Percentiles rank a stretch among this genome's conserved stretches.
phyloP scores from a whole-genome alignment of 2,113 vertebrate genomes.

The Echinops telfairi region DNA sequence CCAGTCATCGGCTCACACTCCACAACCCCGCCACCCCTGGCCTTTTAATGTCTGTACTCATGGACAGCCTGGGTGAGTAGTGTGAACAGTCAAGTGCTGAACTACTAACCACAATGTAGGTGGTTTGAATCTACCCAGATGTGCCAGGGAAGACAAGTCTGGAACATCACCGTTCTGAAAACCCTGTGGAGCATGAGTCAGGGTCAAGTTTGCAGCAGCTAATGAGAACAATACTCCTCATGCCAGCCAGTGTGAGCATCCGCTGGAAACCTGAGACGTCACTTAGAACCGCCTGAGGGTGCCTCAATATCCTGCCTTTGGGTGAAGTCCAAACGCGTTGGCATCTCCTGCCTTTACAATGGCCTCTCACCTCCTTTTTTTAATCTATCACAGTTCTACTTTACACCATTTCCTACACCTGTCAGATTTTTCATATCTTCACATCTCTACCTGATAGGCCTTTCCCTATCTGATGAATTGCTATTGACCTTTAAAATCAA shows the following conservation, averaged over 20 bases:
- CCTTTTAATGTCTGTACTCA: neutral
- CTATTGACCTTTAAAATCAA: neutral
- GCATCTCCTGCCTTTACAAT: rapidly evolving
- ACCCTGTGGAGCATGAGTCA: neutral
- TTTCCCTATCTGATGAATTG: neutral
- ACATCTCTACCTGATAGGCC: neutral
- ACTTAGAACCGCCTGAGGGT: rapidly evolving
- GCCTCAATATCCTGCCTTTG: neutral
- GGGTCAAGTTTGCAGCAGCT: neutral
- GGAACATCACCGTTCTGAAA: neutral
- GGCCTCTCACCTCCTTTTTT: rapidly evolving
- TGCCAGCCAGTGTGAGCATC: neutral
- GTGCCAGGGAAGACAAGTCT: neutral
- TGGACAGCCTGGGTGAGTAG: neutral
- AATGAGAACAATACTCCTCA: neutral
- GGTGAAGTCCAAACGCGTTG: neutral
- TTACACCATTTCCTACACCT: neutral
- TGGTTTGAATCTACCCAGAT: neutral
- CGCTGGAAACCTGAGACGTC: neutral
- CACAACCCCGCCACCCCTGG: no score
- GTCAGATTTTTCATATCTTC: neutral
- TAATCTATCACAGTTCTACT: neutral
- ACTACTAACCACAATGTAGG: neutral
- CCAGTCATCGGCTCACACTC: neutral
- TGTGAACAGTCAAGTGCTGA: neutral